Base-by-base conservation (phyloP, 2,797 vertebrate genomes). In the Eurystomus glaucurus region DNA sequence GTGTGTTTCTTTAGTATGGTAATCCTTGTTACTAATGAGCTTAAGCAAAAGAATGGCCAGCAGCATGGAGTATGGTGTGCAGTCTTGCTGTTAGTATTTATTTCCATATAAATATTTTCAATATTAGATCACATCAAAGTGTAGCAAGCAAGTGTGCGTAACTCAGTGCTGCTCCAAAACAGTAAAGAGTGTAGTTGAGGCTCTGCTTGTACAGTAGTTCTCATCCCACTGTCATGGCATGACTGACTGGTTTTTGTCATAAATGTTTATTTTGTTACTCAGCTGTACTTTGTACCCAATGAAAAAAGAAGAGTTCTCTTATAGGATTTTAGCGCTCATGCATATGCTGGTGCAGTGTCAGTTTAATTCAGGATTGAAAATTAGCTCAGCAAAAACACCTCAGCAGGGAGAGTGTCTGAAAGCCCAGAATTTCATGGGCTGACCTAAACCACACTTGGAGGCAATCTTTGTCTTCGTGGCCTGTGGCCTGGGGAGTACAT, bases 281-380 rank as follows among this genome's bases (percentile, higher is more conserved):
- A 61, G 33, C 26, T 80, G 51, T 74, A n/a, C 22, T 60, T 74
- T 51, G 28, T 58, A 54, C 12, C 9, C 33, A 79, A 14, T 23
- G 22, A 76, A 64, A 75, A 85, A 81, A 50, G 12, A 61, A 61
- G 45, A 17, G 21, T 72, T 79, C 23, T 20, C 11, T 79, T 29
- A 41, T 51, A 37, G 61, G 35, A 2, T 2, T 39, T 88, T 70
- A 74, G n/a, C 46, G 39, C 21, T 75, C 17, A 6, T 77, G 37
- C 28, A 66, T 83, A 11, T 66, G 58, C 35, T 48, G 23, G 5
- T 75, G 65, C 31, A 86, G 41, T 50, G 15, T 48, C 48, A 57
- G 14, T 77, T 84, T 79, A 86, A 71, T 58, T 66, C 28, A 66
- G 48, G 39, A n/a, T 3, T 90, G 39, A 68, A 88, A 88, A 79